Base-by-base conservation (phyloP, 2,888 invertebrate genomes). In the Leucoptera coffeella region DNA sequence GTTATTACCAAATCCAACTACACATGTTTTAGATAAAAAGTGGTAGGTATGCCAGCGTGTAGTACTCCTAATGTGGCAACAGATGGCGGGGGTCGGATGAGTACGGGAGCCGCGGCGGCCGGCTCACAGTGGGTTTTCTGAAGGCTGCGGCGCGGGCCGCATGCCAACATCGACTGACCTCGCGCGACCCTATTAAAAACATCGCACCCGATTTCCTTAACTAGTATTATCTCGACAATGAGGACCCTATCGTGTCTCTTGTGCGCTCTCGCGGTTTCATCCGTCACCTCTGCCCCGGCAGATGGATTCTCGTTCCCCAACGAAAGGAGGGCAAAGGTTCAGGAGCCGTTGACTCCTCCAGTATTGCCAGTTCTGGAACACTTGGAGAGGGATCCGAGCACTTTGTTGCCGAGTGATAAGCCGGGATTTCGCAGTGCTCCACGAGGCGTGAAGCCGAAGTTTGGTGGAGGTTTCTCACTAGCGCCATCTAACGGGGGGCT, bases 81-180 rank as follows among this genome's bases (percentile, higher is more conserved):
- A n/a, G n/a, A n/a, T n/a, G n/a, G n/a, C n/a, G 10, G 6, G 11
- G 10, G 10, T 6, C 11, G 22, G n/a, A 10, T 22, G 22, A 6
- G n/a, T 6, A 5, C 5, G 11, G n/a, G 22, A 9, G 5, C 22
- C 6, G n/a, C 22, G n/a, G 7, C 11, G 10, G 45, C 43, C 54
- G 39, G 40, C 38, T 40, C 54, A 54, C 67, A 67, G 67, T 67
- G 69, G 69, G 57, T 62, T 64, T 67, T 65, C 65, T 62, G 69
- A 69, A 67, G 69, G 69, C 69, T 67, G 64, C 47, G 60, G 50
- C 58, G 56, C 64, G 69, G 47, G 69, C 57, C 67, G 69, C 69
- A 69, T 69, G 69, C 67, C 62, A 69, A 67, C 62, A 45, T 48
- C 38, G 47, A 42, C 32, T 25, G 30, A 49, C 64, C 61, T 65